Evolutionary conservation across 2,797 vertebrate genomes (phyloP), one percentile per base, ranked within the genome.

Genomic region (Tolypeutes matacus): DNA sequence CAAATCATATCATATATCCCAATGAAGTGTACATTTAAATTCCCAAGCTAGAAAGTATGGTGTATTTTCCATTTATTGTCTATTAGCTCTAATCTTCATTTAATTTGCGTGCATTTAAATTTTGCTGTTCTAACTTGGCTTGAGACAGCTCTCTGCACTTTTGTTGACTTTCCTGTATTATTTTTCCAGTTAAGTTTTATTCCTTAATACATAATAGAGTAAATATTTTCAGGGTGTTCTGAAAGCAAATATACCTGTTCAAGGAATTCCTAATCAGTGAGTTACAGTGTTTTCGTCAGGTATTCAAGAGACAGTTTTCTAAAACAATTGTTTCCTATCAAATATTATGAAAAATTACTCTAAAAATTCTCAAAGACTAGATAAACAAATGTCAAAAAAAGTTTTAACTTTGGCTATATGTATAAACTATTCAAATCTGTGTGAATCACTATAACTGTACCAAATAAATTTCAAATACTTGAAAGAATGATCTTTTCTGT

Each of bases 241-340:
- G 34, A 81, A 89, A 88, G 11, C 25, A 94, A 23, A 29, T 85
- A 51, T n/a, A 73, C 20, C 23, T 78, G 2, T 86, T 62, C 34
- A 88, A 76, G 12, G 56, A 65, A 88, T 77, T 92, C 3, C 15
- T 76, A 72, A 73, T 31, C 9, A 77, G 18, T 36, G 42, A 96
- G 34, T 72, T 73, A 62, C 2, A 88, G 29, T 84, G n/a, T 73
- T 94, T 92, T 87, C 21, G 78, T 89, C 20, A 72, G 25, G 46
- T 1, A 39, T 70, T 96, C 81, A 93, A 60, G 25, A 89, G 25
- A 14, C 21, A 93, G 11, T 87, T 95, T 5, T 49, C 49, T 25
- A 72, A 95, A 92, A 78, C 21, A 31, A 95, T 89, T 93, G 78
- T 85, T 96, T 92, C 18, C 49, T 36, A 56, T 81, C 27, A 87